Percentiles rank a stretch among this genome's conserved stretches.
Evolutionary conservation across 2,888 invertebrate genomes (phyloP).

Genomic region (Nemapogon koenigi): DNA sequence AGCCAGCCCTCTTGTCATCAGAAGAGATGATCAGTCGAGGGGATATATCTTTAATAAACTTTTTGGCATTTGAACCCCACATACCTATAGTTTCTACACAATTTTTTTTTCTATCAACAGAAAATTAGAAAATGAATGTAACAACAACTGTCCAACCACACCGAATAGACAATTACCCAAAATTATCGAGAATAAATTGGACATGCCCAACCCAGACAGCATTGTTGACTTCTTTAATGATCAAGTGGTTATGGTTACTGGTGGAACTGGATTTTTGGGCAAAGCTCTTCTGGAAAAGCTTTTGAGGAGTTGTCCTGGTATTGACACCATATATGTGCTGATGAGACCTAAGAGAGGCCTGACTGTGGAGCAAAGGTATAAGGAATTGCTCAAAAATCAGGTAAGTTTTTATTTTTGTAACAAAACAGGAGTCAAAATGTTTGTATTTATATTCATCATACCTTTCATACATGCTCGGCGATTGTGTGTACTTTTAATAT

Average conservation of each 20-base stretch:
- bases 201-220: constrained; percentile 2
- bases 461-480: too few relatives aligned
- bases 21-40: too few relatives aligned
- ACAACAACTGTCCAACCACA: constrained; percentile 5
- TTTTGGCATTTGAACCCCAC: too few relatives aligned
- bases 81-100: too few relatives aligned
- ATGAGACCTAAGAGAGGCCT: constrained; percentile 78
- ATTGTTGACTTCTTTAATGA: constrained; percentile 44
- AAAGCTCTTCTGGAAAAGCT: constrained; percentile 94
- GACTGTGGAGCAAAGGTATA: constrained; percentile 71
- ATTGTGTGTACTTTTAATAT: too few relatives aligned
- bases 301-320: constrained; percentile 80
- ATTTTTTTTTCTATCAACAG: neutral
- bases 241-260: constrained; percentile 58
- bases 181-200: neutral
- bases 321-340: constrained; percentile 80
- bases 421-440: too few relatives aligned
- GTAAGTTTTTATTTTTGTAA: too few relatives aligned
- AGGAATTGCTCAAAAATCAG: constrained; percentile 77
- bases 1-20: too few relatives aligned
- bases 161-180: constrained; percentile 2
- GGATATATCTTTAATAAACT: too few relatives aligned
- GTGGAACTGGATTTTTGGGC: constrained; percentile 89
- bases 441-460: too few relatives aligned
- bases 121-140: neutral